phyloP scores from a whole-genome alignment of 2,888 invertebrate genomes.

The Tetranychus truncatus region DNA sequence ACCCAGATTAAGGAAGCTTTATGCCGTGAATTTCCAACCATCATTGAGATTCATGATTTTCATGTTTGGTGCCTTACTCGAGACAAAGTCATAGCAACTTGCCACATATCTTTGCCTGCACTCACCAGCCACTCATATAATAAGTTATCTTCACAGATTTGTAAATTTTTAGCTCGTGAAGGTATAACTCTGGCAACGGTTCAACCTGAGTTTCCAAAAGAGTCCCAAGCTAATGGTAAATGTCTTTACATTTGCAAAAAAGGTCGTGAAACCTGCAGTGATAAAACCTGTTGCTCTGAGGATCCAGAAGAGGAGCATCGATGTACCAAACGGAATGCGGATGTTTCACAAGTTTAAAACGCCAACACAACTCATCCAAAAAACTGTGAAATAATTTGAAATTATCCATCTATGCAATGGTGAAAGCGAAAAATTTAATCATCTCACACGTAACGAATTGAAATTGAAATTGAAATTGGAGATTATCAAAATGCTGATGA shows the following conservation, averaged over 20 bases:
- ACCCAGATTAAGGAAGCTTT: slow-evolving; percentile 47
- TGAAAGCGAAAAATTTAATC: no score
- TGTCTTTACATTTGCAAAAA: slow-evolving; percentile 3
- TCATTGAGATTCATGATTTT: slow-evolving; percentile 61
- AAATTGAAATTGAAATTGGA: no score
- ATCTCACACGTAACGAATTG: no score
- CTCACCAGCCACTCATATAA: slow-evolving; percentile 39
- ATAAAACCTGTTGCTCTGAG: neutral
- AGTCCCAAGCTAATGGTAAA: neutral
- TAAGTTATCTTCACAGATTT: slow-evolving; percentile 19
- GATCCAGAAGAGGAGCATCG: neutral
- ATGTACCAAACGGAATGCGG: no score
- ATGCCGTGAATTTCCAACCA: slow-evolving; percentile 46
- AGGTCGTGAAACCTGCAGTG: neutral
- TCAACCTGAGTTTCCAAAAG: slow-evolving; percentile 54
- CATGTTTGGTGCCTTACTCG: slow-evolving; percentile 74
- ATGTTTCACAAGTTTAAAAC: no score
- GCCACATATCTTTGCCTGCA: slow-evolving; percentile 51
- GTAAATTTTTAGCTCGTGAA: slow-evolving; percentile 22
- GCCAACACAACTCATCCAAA: neutral
- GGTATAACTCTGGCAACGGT: slow-evolving; percentile 38
- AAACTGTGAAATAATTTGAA: neutral
- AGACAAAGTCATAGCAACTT: slow-evolving; percentile 59
- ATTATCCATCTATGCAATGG: no score
- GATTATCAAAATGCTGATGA: no score